Base-by-base conservation (phyloP, 35 echinoderm and acorn worm genomes). In the Apostichopus japonicus region DNA sequence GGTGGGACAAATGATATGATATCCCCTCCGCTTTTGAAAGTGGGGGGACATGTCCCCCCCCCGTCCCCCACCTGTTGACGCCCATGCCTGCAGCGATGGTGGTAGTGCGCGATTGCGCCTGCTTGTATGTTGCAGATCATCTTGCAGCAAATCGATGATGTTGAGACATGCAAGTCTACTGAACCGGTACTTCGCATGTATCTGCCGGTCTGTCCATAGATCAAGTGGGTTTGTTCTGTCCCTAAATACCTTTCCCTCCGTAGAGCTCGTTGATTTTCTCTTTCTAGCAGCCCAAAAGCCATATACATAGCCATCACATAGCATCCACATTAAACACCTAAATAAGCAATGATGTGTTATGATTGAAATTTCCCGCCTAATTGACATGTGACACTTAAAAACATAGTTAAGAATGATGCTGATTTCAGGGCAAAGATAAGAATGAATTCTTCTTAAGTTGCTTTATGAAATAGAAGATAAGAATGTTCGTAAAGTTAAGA, bases 191-290 rank as follows among this genome's bases (percentile, higher is more conserved):
- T 27, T 27, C 0, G 62, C 72, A 53, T 72, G 52, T 6, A 90
- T 90, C 10, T 87, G 52, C 21, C 14, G 22, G 84, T 87, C 84
- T 19, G 52, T 59, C 10, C 58, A 87, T 23, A 1, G 7, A 77
- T 90, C 88, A 1, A 90, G 53, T 6, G 88, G 17, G 21, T 90
- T 77, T 6, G 65, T 73, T 14, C 88, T 65, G 72, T 90, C 65
- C 21, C 88, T 21, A 53, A 90, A 90, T 72, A 90, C 53, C 22
- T 67, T 55, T 10, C 53, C 61, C 25, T 51, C 1, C 25, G 25
- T 27, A 27, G 25, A 27, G 25, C 25, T 27, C 27, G 27, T 33
- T 33, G 27, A 1, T 33, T 33, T 1, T 33, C 27, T 33, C 27
- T 33, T 33, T 33, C 27, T 33, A 33, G 27, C 27, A 33, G 27